These are phyloP conservation scores for Loxodonta africana DNA, from an alignment of 2,113 vertebrate species.

Conservation along the genomic window DNA sequence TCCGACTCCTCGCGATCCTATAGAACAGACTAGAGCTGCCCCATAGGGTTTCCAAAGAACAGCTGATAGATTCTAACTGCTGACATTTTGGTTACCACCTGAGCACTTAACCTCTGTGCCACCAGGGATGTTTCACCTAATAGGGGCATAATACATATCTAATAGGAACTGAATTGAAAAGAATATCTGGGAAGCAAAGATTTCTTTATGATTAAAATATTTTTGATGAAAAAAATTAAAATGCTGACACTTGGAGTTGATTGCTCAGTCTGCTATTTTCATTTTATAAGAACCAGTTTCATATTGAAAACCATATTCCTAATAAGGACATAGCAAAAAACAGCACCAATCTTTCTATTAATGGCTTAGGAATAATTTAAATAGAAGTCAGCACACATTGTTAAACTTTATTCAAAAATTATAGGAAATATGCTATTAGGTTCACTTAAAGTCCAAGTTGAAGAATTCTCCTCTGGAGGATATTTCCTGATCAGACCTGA, in stretches of 20 bases:
- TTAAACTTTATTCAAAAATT: constrained; percentile 83
- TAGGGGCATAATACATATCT: background rate
- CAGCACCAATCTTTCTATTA: constrained; percentile 79
- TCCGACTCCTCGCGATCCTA: too few relatives aligned
- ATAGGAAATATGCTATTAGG: constrained; percentile 81
- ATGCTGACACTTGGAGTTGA: constrained; percentile 39
- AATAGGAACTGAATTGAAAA: constrained; percentile 24
- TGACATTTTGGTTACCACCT: background rate
- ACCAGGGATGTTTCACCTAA: background rate
- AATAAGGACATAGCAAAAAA: constrained; percentile 81
- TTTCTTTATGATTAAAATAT: constrained; percentile 46
- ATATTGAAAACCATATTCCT: constrained; percentile 79
- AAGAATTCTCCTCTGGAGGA: constrained; percentile 92
- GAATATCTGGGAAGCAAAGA: constrained; percentile 29
- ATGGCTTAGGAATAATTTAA: constrained; percentile 83
- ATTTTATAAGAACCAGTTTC: constrained; percentile 78
- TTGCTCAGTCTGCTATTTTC: constrained; percentile 70
- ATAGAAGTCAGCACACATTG: constrained; percentile 70
- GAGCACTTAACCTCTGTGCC: background rate
- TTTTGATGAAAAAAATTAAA: constrained; percentile 57
- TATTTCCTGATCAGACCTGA: constrained; percentile 92
- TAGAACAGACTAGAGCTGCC: too few relatives aligned
- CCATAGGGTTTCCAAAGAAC: background rate
- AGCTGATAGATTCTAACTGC: background rate
- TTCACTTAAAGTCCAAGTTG: constrained; percentile 81